These are phyloP conservation scores for Zele albiditarsus DNA, from an alignment of 2,888 invertebrate species.

Conservation along the genomic window DNA sequence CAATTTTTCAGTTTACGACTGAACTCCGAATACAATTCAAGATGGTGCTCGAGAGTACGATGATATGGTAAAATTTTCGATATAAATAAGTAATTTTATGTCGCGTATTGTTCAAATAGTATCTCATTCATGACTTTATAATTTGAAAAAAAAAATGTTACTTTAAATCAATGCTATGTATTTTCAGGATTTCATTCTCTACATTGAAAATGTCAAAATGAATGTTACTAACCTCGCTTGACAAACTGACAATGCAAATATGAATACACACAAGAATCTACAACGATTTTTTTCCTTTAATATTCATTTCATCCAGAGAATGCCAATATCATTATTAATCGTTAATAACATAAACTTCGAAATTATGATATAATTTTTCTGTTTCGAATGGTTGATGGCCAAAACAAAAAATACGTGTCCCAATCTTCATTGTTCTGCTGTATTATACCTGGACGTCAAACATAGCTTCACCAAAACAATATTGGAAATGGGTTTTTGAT, in stretches of 20 bases:
- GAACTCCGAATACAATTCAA: conserved; percentile 70
- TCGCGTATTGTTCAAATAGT: conserved; percentile 29
- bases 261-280: background rate
- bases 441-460: too few relatives aligned
- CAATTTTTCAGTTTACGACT: background rate
- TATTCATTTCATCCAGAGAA: background rate
- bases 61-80: conserved; percentile 86
- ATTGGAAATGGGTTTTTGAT: too few relatives aligned
- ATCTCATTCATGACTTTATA: conserved; percentile 26
- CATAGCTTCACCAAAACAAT: too few relatives aligned
- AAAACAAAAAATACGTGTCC: too few relatives aligned
- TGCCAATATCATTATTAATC: background rate
- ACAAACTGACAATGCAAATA: background rate
- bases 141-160: background rate
- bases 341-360: background rate
- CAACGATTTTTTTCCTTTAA: background rate
- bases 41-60: conserved; percentile 98
- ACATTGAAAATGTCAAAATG: background rate
- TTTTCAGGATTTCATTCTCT: background rate
- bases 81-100: conserved; percentile 26
- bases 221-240: background rate
- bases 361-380: background rate
- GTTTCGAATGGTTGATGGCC: too few relatives aligned
- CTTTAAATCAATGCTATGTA: background rate
- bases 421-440: too few relatives aligned